Evolutionary conservation across 2,113 vertebrate species (phyloP).

Genomic region (Nipponia nippon): DNA sequence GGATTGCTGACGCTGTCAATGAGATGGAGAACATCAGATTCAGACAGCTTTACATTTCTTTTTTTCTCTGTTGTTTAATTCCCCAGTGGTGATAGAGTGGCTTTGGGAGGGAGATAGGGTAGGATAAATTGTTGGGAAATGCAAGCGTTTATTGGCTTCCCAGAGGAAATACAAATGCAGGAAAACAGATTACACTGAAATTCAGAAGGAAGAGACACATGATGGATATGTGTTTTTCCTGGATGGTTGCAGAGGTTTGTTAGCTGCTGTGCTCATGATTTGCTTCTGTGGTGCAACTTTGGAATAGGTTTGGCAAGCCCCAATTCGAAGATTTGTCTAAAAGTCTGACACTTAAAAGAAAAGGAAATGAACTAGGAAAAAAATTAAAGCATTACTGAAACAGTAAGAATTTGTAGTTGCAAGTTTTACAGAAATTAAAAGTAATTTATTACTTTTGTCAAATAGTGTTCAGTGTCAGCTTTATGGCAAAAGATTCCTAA

Average conservation of each 20-base stretch:
- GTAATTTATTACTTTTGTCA: background rate
- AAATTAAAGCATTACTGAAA: background rate
- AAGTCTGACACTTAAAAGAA: background rate
- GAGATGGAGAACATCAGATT: background rate
- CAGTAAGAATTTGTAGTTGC: background rate
- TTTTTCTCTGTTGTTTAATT: background rate
- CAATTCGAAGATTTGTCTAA: background rate
- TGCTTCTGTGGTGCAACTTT: background rate
- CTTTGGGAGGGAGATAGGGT: background rate
- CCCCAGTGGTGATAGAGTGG: background rate
- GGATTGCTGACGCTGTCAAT: background rate
- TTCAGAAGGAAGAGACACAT: background rate
- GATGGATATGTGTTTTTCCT: constrained; percentile 7
- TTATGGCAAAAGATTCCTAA: background rate
- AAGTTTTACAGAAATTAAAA: background rate
- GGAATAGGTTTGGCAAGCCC: background rate
- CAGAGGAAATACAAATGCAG: background rate
- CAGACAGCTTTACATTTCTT: background rate
- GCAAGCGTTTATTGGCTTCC: background rate
- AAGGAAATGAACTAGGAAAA: background rate
- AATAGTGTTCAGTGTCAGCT: background rate
- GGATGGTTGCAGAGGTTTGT: background rate
- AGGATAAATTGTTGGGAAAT: background rate
- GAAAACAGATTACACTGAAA: background rate
- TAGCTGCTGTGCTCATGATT: background rate